Evolutionary conservation across 2,113 vertebrate species (phyloP), one percentile per base, ranked within the genome.

Genomic region (Azemiops feae): DNA sequence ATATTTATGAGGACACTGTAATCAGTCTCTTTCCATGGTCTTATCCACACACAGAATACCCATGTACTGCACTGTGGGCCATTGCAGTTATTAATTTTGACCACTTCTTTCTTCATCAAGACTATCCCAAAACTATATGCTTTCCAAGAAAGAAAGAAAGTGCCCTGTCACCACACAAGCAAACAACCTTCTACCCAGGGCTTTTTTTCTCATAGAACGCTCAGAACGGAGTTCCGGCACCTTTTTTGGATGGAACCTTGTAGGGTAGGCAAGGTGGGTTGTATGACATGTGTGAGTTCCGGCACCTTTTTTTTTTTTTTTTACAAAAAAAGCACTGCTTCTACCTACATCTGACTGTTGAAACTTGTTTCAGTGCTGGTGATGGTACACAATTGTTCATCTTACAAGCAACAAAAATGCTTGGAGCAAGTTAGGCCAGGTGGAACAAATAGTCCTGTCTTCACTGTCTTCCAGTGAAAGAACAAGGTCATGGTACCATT

Each of bases 41-140:
- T 0, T 0, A 88, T 22, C 50, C 89, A 53, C 4, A 0, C 0
- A 20, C 23, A 54, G 8, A 85, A 39, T 52, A 0, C 3, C 0
- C 2, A 69, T 92, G 0, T 50, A 39, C 3, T 25, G 47, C 1
- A 81, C 2, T 0, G 58, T 50, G 0, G 0, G 0, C 30, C 91
- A 90, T 57, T 0, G 3, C 50, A 9, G n/a, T 34, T 45, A 8
- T 12, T 90, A 25, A 69, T 85, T 74, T 54, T 39, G 8, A 74
- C n/a, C 39, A 58, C 64, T 88, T 69, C 14, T 2, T 11, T 57
- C 4, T 20, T 1, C 0, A 43, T 23, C 52, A 8, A 85, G 0
- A 6, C 27, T 30, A 81, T 9, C 34, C 34, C 74, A 81, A 81
- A 39, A 39, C 34, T 81, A 22, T 81, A 43, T 43, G 34, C 74